Evolutionary conservation across 2,888 invertebrate genomes (phyloP), one percentile per base, ranked within the genome.

Genomic region (Catocala nupta): DNA sequence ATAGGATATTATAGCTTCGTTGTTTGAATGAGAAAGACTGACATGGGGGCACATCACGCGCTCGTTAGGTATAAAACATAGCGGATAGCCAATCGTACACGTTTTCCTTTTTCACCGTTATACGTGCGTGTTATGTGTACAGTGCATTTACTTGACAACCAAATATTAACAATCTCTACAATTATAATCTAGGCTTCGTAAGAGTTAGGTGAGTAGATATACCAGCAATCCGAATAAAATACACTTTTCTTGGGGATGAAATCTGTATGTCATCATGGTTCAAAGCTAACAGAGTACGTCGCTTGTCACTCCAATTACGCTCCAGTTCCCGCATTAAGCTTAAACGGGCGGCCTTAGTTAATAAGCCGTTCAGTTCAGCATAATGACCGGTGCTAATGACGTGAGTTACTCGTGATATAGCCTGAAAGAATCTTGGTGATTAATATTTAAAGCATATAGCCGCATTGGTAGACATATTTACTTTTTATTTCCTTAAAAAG

Each of bases 211-310:
- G 11, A 12, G n/a, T 25, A 8, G 11, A 73, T 79, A 42, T 78
- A 93, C 94, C 92, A 64, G 91, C 92, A 69, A 94, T 91, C 65
- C 89, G 86, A 56, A 94, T 93, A 68, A 94, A 94, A 77, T 94
- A 91, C 11, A 94, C 91, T 80, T 92, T 93, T 47, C 93, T 82
- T 11, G 94, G 93, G 0, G 92, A 89, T 11, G 91, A 89, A 73
- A 94, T 92, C 68, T 93, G 92, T 75, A 94, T 93, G 67, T 94
- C 93, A 2, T 89, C 87, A 8, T 83, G 81, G 5, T 83, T 79
- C 1, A 94, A 82, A 1, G 89, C 83, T 49, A 94, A 75, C 55
- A 93, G 77, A 4, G 85, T 68, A 11, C 92, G 82, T 69, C 93
- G 90, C 42, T 85, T 86, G 0, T 87, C 86, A 51, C 85, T 87